Percentiles rank a stretch among this genome's conserved stretches.
Evolutionary conservation across 2,797 vertebrate species (phyloP).

Genomic region (Bradypodion pumilum): DNA sequence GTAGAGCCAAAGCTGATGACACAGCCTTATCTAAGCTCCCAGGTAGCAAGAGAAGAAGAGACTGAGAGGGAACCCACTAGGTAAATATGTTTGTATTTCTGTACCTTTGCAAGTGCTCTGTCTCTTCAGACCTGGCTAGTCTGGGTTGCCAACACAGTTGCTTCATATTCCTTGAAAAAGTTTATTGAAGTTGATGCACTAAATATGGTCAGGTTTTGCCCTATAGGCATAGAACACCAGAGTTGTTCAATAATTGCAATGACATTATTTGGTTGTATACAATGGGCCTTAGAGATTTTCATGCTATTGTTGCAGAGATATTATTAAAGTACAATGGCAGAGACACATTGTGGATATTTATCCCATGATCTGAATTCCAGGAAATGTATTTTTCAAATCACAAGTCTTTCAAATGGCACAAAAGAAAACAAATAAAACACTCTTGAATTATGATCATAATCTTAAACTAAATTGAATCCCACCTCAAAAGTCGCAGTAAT

Average conservation of each 20-base stretch:
- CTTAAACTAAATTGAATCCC: constrained; percentile 8
- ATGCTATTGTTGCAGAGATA: constrained; percentile 18
- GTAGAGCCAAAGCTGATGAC: too few relatives aligned
- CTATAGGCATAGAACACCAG: not conserved
- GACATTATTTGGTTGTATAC: not conserved
- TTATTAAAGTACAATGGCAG: constrained; percentile 1
- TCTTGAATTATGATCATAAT: constrained; percentile 5
- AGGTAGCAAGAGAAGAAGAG: too few relatives aligned
- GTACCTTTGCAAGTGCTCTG: too few relatives aligned
- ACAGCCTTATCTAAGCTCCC: too few relatives aligned
- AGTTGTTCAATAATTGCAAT: not conserved
- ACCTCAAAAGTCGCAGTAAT: constrained; percentile 12
- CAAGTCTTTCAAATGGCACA: constrained; percentile 6
- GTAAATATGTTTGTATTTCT: too few relatives aligned
- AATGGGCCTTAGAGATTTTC: constrained; percentile 4
- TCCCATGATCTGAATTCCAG: constrained; percentile 27
- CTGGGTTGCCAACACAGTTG: too few relatives aligned
- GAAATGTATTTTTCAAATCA: constrained; percentile 23
- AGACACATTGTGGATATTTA: constrained; percentile 21
- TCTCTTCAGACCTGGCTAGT: too few relatives aligned
- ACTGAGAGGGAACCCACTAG: too few relatives aligned
- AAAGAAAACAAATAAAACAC: constrained; percentile 34
- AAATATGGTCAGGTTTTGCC: not conserved
- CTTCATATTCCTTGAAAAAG: not conserved
- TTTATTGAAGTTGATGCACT: not conserved